phyloP scores from a whole-genome alignment of 2,113 vertebrate species.

The Sceloporus undulatus region DNA sequence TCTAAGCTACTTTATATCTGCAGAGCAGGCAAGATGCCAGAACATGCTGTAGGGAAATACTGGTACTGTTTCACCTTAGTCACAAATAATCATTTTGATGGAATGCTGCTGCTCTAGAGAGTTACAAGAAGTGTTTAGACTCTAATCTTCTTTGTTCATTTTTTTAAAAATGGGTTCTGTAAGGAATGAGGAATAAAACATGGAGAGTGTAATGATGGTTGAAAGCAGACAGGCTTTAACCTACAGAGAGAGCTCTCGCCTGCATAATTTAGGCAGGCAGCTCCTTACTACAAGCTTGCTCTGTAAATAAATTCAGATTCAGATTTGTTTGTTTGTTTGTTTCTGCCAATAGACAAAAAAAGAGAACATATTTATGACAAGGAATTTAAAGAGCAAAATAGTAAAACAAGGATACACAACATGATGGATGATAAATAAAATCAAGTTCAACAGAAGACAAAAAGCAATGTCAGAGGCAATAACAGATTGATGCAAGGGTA shows the following conservation, averaged over 20 bases:
- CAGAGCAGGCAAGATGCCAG: background rate
- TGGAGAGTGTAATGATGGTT: background rate
- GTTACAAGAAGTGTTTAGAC: background rate
- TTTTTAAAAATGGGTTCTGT: background rate
- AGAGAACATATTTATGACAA: background rate
- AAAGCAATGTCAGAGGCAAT: background rate
- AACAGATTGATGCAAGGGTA: background rate
- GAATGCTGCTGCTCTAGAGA: background rate
- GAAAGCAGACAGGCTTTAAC: background rate
- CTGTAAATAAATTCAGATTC: background rate
- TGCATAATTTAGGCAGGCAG: background rate
- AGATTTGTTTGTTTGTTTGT: background rate
- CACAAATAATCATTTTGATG: background rate
- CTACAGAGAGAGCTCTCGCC: accelerated
- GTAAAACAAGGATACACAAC: background rate
- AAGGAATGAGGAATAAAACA: background rate
- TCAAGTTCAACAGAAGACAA: background rate
- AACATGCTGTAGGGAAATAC: background rate
- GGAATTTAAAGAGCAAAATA: background rate
- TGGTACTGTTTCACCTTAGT: background rate
- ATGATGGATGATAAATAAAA: slow-evolving; percentile 17
- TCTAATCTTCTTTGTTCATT: accelerated
- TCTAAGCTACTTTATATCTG: background rate
- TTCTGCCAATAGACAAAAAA: background rate
- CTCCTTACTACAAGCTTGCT: accelerated